A percentile compares a stretch with the other conserved stretches of the same genome.
phyloP scores from a whole-genome alignment of 2,113 vertebrate species.

The Dromiciops gliroides region DNA sequence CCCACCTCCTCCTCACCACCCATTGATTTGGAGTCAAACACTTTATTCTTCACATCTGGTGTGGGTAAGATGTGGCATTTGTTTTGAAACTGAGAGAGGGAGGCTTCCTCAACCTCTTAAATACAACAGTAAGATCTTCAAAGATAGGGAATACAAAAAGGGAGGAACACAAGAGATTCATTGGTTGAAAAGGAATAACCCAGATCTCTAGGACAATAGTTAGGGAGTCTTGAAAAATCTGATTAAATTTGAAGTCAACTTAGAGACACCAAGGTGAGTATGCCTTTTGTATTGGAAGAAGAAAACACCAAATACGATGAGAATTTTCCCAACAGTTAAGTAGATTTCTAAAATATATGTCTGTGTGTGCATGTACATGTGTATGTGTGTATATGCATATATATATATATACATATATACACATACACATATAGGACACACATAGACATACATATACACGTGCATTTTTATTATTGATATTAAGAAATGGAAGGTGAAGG shows the following conservation, averaged over 20 bases:
- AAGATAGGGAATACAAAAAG: slow-evolving; percentile 9
- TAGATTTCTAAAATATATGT: background rate
- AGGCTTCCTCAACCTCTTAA: slow-evolving; percentile 4
- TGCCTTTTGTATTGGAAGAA: background rate
- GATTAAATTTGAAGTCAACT: background rate
- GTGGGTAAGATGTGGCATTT: background rate
- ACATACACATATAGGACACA: too few species aligned
- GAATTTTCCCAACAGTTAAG: background rate
- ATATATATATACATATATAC: too few species aligned
- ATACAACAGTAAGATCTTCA: slow-evolving; percentile 11
- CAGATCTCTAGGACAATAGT: background rate
- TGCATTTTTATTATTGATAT: background rate
- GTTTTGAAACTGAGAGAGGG: background rate
- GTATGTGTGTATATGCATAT: too few species aligned
- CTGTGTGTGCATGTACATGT: too few species aligned
- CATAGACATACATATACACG: too few species aligned
- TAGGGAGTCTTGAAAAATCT: slow-evolving; percentile 14
- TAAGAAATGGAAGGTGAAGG: background rate
- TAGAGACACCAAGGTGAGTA: background rate
- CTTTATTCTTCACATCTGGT: background rate
- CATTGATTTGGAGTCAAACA: background rate
- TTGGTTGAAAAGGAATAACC: background rate
- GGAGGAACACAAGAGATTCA: background rate
- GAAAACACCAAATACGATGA: background rate
- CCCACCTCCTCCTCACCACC: background rate